These are phyloP conservation scores for Oceanites oceanicus DNA, from an alignment of 2,113 vertebrate species.

Conservation along the genomic window DNA sequence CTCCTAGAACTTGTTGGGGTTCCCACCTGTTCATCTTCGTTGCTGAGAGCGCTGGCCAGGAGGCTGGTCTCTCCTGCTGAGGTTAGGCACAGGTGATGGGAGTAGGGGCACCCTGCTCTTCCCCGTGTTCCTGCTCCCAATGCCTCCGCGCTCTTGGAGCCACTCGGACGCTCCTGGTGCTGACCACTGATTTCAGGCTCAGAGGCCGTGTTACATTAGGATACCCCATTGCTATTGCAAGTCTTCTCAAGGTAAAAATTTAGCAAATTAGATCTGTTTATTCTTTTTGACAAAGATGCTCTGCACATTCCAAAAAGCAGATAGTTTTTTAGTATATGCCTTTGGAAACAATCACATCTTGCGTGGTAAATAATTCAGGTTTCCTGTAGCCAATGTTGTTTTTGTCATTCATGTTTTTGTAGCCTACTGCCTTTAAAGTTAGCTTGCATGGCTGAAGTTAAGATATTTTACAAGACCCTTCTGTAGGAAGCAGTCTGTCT, in stretches of 20 bases:
- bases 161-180: fast-evolving
- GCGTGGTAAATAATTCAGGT: not conserved
- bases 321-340: not conserved
- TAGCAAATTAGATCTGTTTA: not conserved
- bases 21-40: not conserved
- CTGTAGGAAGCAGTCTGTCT: not conserved
- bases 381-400: not conserved
- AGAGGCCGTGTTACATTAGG: fast-evolving
- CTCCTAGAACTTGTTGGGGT: not conserved
- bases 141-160: not conserved
- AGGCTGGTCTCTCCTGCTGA: not conserved
- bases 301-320: not conserved
- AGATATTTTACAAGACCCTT: not conserved
- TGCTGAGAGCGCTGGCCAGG: not conserved
- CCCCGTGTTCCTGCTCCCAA: no score
- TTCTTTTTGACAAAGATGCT: not conserved
- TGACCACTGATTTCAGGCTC: fast-evolving
- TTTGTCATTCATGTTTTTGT: not conserved
- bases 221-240: not conserved
- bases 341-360: not conserved
- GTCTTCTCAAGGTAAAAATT: fast-evolving
- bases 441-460: not conserved
- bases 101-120: not conserved
- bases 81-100: fast-evolving
- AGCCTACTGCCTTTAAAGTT: not conserved